Conservation (phyloP, 2,888 invertebrate genomes). For the Eucriotettix oculatus region DNA sequence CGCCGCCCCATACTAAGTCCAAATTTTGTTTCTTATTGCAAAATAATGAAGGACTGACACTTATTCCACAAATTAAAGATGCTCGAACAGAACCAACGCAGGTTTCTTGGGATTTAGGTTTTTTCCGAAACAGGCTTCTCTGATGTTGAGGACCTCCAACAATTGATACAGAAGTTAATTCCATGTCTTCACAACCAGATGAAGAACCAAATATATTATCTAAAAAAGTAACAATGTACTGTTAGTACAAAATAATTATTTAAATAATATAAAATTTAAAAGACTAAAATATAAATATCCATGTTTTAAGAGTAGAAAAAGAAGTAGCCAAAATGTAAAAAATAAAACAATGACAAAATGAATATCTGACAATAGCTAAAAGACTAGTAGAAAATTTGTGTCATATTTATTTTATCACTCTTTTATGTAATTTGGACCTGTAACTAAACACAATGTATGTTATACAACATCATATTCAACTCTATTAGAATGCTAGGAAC, state of each 20-base stretch:
- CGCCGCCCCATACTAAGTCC: slow-evolving; percentile 9
- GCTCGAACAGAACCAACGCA: slow-evolving; percentile 15
- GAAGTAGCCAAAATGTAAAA: too few relatives aligned
- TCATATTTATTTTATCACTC: too few relatives aligned
- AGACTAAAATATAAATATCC: not conserved
- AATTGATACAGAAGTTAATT: slow-evolving; percentile 31
- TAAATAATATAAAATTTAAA: not conserved
- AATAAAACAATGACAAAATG: too few relatives aligned
- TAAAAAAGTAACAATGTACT: slow-evolving; percentile 2
- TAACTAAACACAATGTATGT: too few relatives aligned
- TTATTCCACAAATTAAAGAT: slow-evolving; percentile 22
- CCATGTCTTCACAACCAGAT: slow-evolving; percentile 15
- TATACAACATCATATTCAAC: too few relatives aligned
- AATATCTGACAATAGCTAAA: too few relatives aligned
- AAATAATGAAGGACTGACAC: slow-evolving; percentile 6
- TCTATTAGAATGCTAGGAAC: too few relatives aligned
- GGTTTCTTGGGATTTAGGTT: not conserved
- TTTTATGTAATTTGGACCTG: too few relatives aligned
- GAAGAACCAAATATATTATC: slow-evolving; percentile 13
- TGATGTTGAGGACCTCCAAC: slow-evolving; percentile 22
- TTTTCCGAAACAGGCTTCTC: not conserved
- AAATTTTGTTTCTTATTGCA: not conserved
- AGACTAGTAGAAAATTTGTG: too few relatives aligned
- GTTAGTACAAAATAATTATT: not conserved
- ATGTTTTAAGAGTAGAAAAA: not conserved